Conservation (phyloP, 1,140 invertebrate species). For the Planococcus citri region DNA sequence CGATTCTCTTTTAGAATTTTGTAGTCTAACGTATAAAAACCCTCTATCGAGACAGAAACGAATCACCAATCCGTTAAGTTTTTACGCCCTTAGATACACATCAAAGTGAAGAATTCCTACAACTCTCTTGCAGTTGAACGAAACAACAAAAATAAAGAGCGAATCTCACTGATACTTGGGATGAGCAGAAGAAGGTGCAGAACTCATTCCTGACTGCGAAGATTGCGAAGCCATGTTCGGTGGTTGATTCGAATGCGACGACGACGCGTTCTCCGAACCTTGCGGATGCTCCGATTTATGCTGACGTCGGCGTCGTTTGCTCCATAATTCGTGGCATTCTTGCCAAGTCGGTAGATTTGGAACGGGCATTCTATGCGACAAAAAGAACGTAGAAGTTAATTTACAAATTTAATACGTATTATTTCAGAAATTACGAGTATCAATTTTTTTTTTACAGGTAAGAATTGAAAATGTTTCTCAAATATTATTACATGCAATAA, state of each 20-base stretch:
- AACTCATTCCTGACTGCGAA: neutral
- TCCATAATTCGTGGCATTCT: conserved; percentile 99
- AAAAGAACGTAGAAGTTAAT: neutral
- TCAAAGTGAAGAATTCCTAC: too few relatives aligned
- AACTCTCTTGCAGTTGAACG: too few relatives aligned
- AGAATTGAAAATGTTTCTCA: too few relatives aligned
- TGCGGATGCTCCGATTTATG: conserved; percentile 36
- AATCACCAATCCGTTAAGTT: too few relatives aligned
- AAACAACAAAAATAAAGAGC: neutral
- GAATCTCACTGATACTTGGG: neutral
- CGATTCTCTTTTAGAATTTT: too few relatives aligned
- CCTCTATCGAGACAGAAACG: too few relatives aligned
- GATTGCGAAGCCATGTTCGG: neutral
- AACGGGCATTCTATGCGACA: conserved; percentile 54
- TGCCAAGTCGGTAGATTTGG: conserved; percentile 85
- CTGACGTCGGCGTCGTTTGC: conserved; percentile 75
- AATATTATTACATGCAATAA: too few relatives aligned
- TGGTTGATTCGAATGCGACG: neutral
- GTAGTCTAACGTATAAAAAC: too few relatives aligned
- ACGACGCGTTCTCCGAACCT: neutral
- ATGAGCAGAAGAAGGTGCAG: neutral
- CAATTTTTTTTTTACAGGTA: too few relatives aligned
- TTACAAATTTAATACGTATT: too few relatives aligned
- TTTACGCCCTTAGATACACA: too few relatives aligned
- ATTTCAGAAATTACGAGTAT: too few relatives aligned